Conservation (phyloP, 2,888 invertebrate species). For the Napeogenes inachia region DNA sequence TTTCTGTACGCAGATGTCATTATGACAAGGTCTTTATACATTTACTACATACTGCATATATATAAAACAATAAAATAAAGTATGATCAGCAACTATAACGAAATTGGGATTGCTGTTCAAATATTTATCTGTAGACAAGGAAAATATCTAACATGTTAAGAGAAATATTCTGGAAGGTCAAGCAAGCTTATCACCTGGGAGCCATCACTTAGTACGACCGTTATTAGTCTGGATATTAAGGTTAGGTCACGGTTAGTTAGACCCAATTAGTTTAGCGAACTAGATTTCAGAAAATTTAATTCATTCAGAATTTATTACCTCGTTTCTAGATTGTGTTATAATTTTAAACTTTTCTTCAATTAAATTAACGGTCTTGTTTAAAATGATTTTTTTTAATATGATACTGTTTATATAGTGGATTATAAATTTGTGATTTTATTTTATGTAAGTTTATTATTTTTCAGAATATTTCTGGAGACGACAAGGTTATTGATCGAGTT, state of each 20-base stretch:
- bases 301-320: neutral
- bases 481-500: too few relatives aligned
- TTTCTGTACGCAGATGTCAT: too few relatives aligned
- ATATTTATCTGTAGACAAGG: neutral
- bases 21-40: too few relatives aligned
- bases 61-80: neutral
- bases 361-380: neutral
- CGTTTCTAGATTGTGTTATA: neutral
- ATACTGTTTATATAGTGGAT: neutral
- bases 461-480: too few relatives aligned
- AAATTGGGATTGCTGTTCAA: neutral
- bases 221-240: conserved; percentile 2
- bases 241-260: neutral
- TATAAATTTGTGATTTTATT: too few relatives aligned
- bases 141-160: neutral
- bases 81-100: neutral
- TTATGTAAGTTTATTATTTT: too few relatives aligned
- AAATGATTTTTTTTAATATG: neutral
- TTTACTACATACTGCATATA: neutral
- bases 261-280: neutral
- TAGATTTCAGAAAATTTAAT: neutral
- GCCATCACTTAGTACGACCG: neutral
- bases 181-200: conserved; percentile 1
- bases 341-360: neutral
- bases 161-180: neutral